phyloP scores from a whole-genome alignment of 2,113 vertebrate species.

The Eulemur macaco region DNA sequence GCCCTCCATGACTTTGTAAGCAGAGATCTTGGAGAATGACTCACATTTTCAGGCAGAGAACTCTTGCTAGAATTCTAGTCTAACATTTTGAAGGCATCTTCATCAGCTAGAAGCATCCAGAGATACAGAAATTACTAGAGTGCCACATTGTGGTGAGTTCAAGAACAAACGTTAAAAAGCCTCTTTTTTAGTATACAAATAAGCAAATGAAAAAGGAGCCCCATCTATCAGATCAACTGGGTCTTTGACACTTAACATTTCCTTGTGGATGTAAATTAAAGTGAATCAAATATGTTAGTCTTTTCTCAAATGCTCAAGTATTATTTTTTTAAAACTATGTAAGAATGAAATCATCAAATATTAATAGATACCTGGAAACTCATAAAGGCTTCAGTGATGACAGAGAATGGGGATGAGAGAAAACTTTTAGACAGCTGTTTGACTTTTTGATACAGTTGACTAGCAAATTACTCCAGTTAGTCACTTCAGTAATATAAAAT shows the following conservation, averaged over 20 bases:
- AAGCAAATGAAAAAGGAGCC: neutral
- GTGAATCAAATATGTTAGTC: neutral
- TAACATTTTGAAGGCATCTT: neutral
- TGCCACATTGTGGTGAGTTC: conserved; percentile 75
- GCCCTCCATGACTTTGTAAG: neutral
- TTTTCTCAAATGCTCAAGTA: neutral
- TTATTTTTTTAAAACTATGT: neutral
- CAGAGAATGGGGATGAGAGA: neutral
- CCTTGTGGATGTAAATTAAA: neutral
- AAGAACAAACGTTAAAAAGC: conserved; percentile 18
- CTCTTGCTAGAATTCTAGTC: neutral
- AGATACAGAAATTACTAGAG: conserved; percentile 71
- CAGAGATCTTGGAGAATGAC: conserved; percentile 8
- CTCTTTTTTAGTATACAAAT: neutral
- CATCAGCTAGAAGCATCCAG: neutral
- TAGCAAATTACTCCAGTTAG: neutral
- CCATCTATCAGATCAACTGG: neutral
- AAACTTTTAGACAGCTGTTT: neutral
- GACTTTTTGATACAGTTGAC: neutral
- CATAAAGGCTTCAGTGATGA: neutral
- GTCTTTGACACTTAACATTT: neutral
- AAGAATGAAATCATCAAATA: neutral
- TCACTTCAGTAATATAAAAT: neutral
- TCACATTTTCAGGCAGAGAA: neutral
- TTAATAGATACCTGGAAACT: neutral